Evolutionary conservation across 2,888 invertebrate species (phyloP), one percentile per base, ranked within the genome.

Genomic region (Linnaemya tessellans): DNA sequence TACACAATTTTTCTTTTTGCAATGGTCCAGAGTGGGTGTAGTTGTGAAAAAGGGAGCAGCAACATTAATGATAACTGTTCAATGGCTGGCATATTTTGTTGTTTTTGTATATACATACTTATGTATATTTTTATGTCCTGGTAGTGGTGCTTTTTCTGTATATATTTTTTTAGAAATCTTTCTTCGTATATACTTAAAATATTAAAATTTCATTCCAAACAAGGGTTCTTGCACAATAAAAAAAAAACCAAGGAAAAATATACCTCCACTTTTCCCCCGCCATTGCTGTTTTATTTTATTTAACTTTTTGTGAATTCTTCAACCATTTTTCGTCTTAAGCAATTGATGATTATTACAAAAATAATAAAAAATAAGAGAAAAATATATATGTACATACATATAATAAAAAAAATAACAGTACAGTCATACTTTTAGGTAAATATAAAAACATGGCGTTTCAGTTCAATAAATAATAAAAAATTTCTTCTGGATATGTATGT

Each of bases 51-150:
- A 78, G 60, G 54, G 35, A 54, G 43, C 38, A 65, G 51, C 74
- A 79, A 30, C 68, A 67, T 56, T 73, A 68, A 80, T 80, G 74
- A 80, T 74, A 67, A 80, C 80, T 74, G 74, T 68, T 80, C 74
- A 80, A 80, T 80, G 65, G 80, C 58, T 73, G 56, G 65, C 58
- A 73, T 80, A 73, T 73, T 65, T 73, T 73, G 56, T 49, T 80
- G 71, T 67, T 74, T 35, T 60, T 10, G n/a, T 35, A 35, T 10
- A 35, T 25, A 56, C 13, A 10, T 56, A 25, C 5, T 0, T 20
- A 20, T n/a, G 30, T 58, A 15, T 58, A 38, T 43, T 41, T 65
- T 65, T 49, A 65, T 64, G 9, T 25, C 38, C 64, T 64, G 46
- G 80, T 38, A 79, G 80, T 80, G 80, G 80, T 80, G 65, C 38